A percentile compares a stretch with the other conserved stretches of the same genome.
phyloP scores from a whole-genome alignment of 2,797 vertebrate genomes.

The Coreius guichenoti region DNA sequence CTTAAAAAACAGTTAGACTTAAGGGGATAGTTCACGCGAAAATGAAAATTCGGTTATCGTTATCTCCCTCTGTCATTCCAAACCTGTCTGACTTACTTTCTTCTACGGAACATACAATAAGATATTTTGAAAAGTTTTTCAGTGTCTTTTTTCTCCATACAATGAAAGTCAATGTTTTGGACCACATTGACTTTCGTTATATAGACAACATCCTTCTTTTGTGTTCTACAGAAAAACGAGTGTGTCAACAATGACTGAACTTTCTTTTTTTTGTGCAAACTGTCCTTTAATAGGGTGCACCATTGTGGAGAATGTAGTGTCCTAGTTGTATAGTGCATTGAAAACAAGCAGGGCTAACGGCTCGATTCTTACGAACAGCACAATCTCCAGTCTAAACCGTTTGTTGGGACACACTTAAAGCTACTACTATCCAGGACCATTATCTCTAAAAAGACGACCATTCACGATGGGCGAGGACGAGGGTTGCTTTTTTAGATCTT shows the following conservation, averaged over 20 bases:
- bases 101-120: neutral
- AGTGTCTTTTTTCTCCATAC: neutral
- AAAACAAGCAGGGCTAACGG: neutral
- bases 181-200: neutral
- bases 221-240: neutral
- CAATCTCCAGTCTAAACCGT: slow-evolving; percentile 6
- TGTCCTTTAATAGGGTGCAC: slow-evolving; percentile 63
- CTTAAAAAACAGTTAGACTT: slow-evolving; percentile 54
- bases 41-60: neutral
- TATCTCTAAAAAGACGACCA: slow-evolving; percentile 18
- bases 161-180: neutral
- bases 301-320: slow-evolving; percentile 74
- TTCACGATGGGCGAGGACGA: neutral
- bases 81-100: neutral
- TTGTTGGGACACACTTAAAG: slow-evolving; percentile 51
- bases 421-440: slow-evolving; percentile 24
- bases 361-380: slow-evolving; percentile 6
- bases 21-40: neutral
- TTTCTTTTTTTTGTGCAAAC: neutral
- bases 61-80: neutral
- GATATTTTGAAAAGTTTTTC: neutral
- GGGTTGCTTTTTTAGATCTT: slow-evolving; percentile 42
- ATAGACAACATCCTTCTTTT: neutral
- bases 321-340: slow-evolving; percentile 41
- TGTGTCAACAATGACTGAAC: neutral